phyloP scores from a whole-genome alignment of 2,113 vertebrate species.

The Strix uralensis region DNA sequence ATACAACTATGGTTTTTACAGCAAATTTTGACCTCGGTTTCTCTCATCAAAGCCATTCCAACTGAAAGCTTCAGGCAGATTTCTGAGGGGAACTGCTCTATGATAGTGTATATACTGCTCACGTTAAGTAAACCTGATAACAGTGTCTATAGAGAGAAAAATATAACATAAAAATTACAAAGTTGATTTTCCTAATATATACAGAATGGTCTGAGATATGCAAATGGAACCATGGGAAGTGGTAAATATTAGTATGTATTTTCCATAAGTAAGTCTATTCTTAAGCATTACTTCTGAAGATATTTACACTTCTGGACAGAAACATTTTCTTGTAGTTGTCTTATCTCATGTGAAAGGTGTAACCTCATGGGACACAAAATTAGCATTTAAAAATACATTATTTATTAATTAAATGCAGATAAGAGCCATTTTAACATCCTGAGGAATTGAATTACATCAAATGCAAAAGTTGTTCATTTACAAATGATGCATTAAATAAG shows the following conservation, averaged over 20 bases:
- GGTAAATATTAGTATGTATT: background rate
- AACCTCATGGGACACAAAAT: background rate
- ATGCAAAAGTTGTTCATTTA: conserved; percentile 6
- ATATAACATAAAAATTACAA: background rate
- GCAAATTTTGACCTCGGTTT: background rate
- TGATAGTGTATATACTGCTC: background rate
- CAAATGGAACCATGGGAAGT: background rate
- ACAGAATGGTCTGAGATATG: background rate
- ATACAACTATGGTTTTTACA: background rate
- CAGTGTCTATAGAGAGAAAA: background rate
- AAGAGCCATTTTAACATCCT: background rate
- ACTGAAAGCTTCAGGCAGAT: background rate
- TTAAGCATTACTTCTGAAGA: background rate
- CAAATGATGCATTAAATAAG: background rate
- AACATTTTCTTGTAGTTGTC: background rate
- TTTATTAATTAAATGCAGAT: conserved; percentile 32
- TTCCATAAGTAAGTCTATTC: background rate
- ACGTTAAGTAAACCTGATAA: background rate
- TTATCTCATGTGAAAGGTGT: background rate
- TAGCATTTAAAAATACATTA: background rate
- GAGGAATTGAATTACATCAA: background rate
- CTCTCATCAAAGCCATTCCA: background rate
- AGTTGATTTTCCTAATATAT: background rate
- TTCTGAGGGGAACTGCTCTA: background rate
- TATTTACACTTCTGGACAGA: background rate